Base-by-base conservation (phyloP, 1,140 invertebrate species). In the Saccostrea glomerata region DNA sequence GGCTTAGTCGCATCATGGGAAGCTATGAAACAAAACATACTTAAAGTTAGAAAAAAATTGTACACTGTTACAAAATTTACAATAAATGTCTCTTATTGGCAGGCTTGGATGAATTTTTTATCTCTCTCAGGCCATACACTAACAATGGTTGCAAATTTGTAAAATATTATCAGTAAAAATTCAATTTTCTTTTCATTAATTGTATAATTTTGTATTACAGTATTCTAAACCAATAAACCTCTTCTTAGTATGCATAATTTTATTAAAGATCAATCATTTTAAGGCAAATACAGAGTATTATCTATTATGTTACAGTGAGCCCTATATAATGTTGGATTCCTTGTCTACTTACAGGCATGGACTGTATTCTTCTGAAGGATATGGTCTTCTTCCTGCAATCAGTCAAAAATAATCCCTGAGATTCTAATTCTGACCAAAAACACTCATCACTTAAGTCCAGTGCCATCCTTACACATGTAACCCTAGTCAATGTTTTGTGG, bases 341-440 rank as follows among this genome's bases (percentile, higher is more conserved):
- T 23, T n/a, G 6, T 23, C 15, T n/a, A 89, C 92, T 91, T 90
- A 92, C 92, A 17, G 92, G 92, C 85, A 90, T 87, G 60, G 91
- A 92, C 89, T 92, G 91, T 36, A 92, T 89, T 86, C 92, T 89
- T 88, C 92, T 92, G 84, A 93, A 92, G 56, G 92, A 92, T 58
- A 92, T 90, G 4, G 91, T 91, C 86, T 91, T 92, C 87, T 88
- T 91, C 70, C 90, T 92, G 55, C 63, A 89, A 89, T 36, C 23
- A 86, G 70, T 66, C 56, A 73, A 85, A 84, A 77, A 77, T 30
- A 77, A 30, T 15, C 70, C 70, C 30, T 77, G 25, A 77, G 23
- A 30, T 12, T 77, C 70, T 11, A 77, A 17, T 36, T 77, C 70
- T 30, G 23, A 77, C 70, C 70, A 77, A 77, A 77, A 77, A 77